Evolutionary conservation across 2,797 vertebrate species (phyloP).

Genomic region (Sebastes trivittatus): DNA sequence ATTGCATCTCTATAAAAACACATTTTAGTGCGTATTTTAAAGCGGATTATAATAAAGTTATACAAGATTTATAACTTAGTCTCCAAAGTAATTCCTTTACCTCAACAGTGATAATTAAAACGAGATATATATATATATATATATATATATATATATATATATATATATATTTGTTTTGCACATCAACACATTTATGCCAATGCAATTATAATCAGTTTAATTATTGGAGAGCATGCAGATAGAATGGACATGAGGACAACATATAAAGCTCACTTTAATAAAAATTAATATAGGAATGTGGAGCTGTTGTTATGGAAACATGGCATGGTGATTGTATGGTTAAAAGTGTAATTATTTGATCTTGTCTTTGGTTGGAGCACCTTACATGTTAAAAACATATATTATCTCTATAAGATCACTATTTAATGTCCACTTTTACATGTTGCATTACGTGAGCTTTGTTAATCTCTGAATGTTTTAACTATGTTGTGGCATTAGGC

Average conservation of each 20-base stretch:
- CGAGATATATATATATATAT: not conserved
- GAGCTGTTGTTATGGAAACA: constrained; percentile 5
- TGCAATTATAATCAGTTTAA: constrained; percentile 11
- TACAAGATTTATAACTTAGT: not conserved
- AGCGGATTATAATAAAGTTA: not conserved
- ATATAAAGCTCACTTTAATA: constrained; percentile 1
- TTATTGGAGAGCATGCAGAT: constrained; percentile 32
- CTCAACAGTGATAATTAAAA: constrained; percentile 30
- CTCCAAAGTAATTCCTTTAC: constrained; percentile 50
- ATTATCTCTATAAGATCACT: constrained; percentile 20
- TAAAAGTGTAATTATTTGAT: constrained; percentile 11
- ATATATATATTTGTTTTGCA: constrained; percentile 44
- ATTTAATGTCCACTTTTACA: constrained; percentile 29
- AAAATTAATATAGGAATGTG: constrained; percentile 27
- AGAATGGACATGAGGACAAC: not conserved
- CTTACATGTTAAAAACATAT: constrained; percentile 35
- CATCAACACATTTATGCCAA: constrained; percentile 9
- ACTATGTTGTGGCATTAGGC: constrained; percentile 10
- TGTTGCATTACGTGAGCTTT: constrained; percentile 51
- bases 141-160: not conserved
- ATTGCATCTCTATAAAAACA: constrained; percentile 8
- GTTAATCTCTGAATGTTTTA: constrained; percentile 53
- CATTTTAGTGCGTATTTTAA: constrained; percentile 23
- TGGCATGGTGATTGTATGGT: constrained; percentile 34
- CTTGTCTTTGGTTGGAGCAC: constrained; percentile 30